Conservation (phyloP, 2,888 invertebrate species). For the Xestia c-nigrum region DNA sequence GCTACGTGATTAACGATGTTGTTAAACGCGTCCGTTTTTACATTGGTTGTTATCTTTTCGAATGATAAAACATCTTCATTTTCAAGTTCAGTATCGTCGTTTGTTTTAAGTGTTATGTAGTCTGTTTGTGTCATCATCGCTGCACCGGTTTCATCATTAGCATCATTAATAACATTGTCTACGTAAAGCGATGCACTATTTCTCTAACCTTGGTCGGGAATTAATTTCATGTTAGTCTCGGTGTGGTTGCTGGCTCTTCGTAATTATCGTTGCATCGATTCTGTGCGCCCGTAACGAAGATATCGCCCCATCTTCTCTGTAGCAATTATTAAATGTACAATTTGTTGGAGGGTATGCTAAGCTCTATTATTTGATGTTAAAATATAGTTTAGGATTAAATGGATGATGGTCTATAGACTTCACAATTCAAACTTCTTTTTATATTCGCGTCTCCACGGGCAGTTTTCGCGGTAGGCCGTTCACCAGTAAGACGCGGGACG, state of each 20-base stretch:
- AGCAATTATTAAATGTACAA: constrained; percentile 75
- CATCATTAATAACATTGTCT: constrained; percentile 73
- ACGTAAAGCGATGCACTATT: constrained; percentile 75
- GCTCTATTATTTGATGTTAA: constrained; percentile 8
- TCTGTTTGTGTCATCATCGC: constrained; percentile 63
- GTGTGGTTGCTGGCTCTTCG: constrained; percentile 72
- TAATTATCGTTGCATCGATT: constrained; percentile 85
- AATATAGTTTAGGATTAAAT: constrained; percentile 22
- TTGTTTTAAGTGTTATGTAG: constrained; percentile 58
- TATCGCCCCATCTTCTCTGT: constrained; percentile 82
- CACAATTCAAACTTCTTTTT: background rate
- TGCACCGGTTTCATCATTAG: constrained; percentile 69
- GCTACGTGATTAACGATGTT: constrained; percentile 69
- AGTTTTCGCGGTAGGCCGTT: constrained; percentile 69
- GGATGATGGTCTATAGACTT: background rate
- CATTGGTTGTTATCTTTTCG: constrained; percentile 68
- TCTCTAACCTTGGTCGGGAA: constrained; percentile 75
- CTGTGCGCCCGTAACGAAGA: constrained; percentile 83
- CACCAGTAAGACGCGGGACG: constrained; percentile 77
- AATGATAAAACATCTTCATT: constrained; percentile 64
- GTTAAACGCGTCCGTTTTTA: constrained; percentile 68
- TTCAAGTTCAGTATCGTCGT: constrained; percentile 55
- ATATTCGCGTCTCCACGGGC: constrained; percentile 10
- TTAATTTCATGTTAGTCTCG: constrained; percentile 78
- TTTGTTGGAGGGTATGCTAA: constrained; percentile 63